Evolutionary conservation across 92 coral and sea anemone species (phyloP), one percentile per base, ranked within the genome.

Genomic region (Zoanthus sociatus): DNA sequence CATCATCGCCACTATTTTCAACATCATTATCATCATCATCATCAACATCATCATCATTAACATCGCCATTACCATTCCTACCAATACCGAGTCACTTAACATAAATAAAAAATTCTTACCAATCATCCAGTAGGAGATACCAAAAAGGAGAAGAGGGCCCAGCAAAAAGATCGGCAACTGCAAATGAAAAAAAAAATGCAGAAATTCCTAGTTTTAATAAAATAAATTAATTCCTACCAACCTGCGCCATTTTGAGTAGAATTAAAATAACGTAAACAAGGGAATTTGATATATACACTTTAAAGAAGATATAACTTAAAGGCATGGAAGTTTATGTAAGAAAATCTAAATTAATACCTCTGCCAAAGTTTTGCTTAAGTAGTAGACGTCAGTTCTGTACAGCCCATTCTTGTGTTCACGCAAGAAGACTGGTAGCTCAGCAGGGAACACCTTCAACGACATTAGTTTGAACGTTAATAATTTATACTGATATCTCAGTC

Each of bases 381-480:
- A 96, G 74, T 96, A 96, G 20, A 96, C 99, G 79, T 94, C 98
- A 4, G 99, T 93, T 42, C 99, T 79, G 88, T 96, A 96, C 92
- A 96, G 91, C 76, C 96, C 99, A 50, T 96, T 96, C 66, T 94
- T 88, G 87, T 96, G 98, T 45, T 96, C 99, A 60, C 99, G 88
- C n/a, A 96, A 42, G 86, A 96, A 96, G 63, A 96, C 91, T 14
- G 94, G 90, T 64, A 92, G 90, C 73, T 96, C 99, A 18, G 88
- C 94, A 3, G 99, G 99, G 84, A 96, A 96, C 14, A 93, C 94
- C 99, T 96, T 68, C 3, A 78, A 88, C 10, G 55, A 50, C 9
- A 50, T 63, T 33, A 37, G 42, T 37, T 37, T 2, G 2, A 37
- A 37, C 42, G 42, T 37, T 37, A 37, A 37, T 37, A 2, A 37